Evolutionary conservation across 2,888 invertebrate genomes (phyloP).

Genomic region (Eristalis intricaria): DNA sequence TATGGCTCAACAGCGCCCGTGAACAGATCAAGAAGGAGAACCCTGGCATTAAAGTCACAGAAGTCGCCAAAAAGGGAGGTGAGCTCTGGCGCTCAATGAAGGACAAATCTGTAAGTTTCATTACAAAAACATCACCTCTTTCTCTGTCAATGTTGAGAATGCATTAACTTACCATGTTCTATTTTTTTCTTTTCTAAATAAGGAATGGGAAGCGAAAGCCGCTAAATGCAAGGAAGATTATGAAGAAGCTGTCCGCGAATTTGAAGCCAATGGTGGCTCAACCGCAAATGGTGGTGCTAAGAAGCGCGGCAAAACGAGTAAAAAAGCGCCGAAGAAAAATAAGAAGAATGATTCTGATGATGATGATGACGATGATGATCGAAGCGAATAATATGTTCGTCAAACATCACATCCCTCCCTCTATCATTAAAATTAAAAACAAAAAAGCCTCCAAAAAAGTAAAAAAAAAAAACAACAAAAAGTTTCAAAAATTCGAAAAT

Average conservation of each 20-base stretch:
- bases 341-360: constrained; percentile 86
- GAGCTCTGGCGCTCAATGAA: constrained; percentile 95
- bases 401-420: constrained; percentile 51
- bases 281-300: constrained; percentile 82
- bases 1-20: constrained; percentile 94
- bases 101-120: constrained; percentile 88
- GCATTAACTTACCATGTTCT: too few species aligned
- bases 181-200: background rate
- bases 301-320: constrained; percentile 80
- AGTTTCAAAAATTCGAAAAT: constrained; percentile 60
- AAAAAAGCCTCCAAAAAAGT: constrained; percentile 60
- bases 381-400: constrained; percentile 83
- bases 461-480: constrained; percentile 64
- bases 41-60: constrained; percentile 94
- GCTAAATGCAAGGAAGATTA: constrained; percentile 94
- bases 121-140: too few species aligned
- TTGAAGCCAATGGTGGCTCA: constrained; percentile 89
- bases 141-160: too few species aligned
- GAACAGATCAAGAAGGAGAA: constrained; percentile 92
- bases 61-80: constrained; percentile 95
- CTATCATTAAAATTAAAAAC: constrained; percentile 49
- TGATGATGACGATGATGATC: constrained; percentile 84
- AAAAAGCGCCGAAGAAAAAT: constrained; percentile 81
- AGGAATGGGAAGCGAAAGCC: constrained; percentile 96
- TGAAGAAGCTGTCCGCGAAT: constrained; percentile 93